A percentile compares a stretch with the other conserved stretches of the same genome.
Conservation (phyloP, 2,113 vertebrate genomes). For the Aramus guarauna region DNA sequence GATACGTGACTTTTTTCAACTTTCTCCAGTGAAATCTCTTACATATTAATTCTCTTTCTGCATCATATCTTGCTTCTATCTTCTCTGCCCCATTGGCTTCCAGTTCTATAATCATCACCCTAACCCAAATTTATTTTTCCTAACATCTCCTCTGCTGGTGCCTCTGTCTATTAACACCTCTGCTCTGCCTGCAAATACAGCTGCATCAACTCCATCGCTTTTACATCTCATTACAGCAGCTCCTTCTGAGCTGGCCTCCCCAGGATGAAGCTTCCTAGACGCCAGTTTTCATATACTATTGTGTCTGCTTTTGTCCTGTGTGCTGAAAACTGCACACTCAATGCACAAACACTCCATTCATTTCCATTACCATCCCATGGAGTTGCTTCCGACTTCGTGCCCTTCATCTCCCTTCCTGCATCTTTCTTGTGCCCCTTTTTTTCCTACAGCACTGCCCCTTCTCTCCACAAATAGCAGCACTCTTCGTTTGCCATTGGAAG, state of each 20-base stretch:
- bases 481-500: constrained; percentile 60
- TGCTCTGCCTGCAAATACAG: background rate
- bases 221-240: constrained; percentile 11
- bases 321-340: constrained; percentile 10
- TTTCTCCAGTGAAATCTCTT: background rate
- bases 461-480: constrained; percentile 65
- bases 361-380: constrained; percentile 22
- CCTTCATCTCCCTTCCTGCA: constrained; percentile 50
- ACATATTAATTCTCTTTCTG: background rate
- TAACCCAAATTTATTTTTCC: constrained; percentile 19
- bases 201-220: background rate
- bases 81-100: background rate
- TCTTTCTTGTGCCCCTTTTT: constrained; percentile 34
- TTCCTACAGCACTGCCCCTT: constrained; percentile 47
- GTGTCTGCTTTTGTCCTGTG: background rate
- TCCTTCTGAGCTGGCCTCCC: background rate
- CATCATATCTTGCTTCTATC: background rate
- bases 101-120: background rate
- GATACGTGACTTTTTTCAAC: background rate
- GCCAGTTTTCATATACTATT: background rate
- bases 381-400: constrained; percentile 46
- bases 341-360: background rate
- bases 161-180: constrained; percentile 32
- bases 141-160: constrained; percentile 2
- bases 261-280: constrained; percentile 1